Evolutionary conservation across 2,888 invertebrate species (phyloP).

Genomic region (Trilocha varians): DNA sequence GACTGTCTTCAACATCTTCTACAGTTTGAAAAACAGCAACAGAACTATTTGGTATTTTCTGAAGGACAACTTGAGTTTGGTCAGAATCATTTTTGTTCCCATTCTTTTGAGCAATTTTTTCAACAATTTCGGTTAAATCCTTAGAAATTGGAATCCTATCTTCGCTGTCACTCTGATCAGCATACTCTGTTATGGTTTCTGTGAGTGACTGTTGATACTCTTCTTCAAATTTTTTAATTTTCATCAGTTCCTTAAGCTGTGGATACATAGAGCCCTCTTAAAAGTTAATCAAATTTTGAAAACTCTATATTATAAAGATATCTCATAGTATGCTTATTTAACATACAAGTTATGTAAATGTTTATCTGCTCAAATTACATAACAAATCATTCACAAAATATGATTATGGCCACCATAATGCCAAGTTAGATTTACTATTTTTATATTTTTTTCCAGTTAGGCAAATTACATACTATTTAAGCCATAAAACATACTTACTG

Average conservation of each 20-base stretch:
- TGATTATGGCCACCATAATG: too few relatives aligned
- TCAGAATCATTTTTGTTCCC: slow-evolving; percentile 24
- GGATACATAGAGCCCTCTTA: too few relatives aligned
- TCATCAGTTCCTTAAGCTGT: slow-evolving; percentile 58
- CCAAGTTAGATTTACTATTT: slow-evolving; percentile 60
- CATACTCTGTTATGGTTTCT: slow-evolving; percentile 20
- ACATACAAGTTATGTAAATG: too few relatives aligned
- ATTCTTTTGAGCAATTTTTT: slow-evolving; percentile 55
- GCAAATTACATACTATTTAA: slow-evolving; percentile 30
- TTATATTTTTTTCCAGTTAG: slow-evolving; percentile 63
- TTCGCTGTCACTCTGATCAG: slow-evolving; percentile 28
- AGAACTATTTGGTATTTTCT: slow-evolving; percentile 73
- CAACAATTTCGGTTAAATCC: slow-evolving; percentile 72
- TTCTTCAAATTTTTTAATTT: slow-evolving; percentile 64
- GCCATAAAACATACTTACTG: slow-evolving; percentile 41
- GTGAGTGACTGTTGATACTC: slow-evolving; percentile 53
- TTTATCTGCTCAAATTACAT: too few relatives aligned
- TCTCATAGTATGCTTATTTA: too few relatives aligned
- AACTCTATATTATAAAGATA: not conserved
- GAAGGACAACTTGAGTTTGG: slow-evolving; percentile 46
- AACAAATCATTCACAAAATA: too few relatives aligned
- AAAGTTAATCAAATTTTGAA: slow-evolving; percentile 2
- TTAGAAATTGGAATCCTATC: slow-evolving; percentile 59
- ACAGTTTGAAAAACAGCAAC: slow-evolving; percentile 79
- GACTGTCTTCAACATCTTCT: slow-evolving; percentile 26